phyloP scores from a whole-genome alignment of 2,797 vertebrate genomes.

The Leptatherina wallacei region DNA sequence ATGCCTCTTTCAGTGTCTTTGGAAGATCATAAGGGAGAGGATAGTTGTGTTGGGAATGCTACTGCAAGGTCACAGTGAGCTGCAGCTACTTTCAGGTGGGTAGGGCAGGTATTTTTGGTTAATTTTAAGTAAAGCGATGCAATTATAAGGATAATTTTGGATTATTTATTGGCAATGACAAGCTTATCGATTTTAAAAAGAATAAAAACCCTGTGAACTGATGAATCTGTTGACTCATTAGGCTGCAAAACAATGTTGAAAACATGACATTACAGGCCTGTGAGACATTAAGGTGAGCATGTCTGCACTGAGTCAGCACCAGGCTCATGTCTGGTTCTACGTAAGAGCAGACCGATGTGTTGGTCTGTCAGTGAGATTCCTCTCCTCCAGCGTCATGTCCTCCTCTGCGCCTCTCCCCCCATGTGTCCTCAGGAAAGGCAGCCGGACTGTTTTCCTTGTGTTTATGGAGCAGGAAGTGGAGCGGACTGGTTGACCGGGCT shows the following conservation, averaged over 20 bases:
- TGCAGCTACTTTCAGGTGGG: background rate
- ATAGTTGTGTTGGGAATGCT: slow-evolving; percentile 9
- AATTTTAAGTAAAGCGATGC: background rate
- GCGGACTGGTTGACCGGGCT: slow-evolving; percentile 74
- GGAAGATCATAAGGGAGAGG: slow-evolving; percentile 34
- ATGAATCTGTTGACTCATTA: background rate
- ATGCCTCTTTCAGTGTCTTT: slow-evolving; percentile 46
- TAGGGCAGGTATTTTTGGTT: background rate
- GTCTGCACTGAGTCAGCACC: slow-evolving; percentile 64
- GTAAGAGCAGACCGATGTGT: slow-evolving; percentile 26
- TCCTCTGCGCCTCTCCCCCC: slow-evolving; percentile 53
- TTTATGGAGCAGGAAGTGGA: slow-evolving; percentile 87
- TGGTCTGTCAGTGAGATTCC: slow-evolving; percentile 60
- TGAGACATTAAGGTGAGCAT: slow-evolving; percentile 5
- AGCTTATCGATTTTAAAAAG: no score
- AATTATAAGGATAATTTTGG: background rate
- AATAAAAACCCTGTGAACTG: no score
- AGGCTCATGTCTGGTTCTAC: slow-evolving; percentile 50
- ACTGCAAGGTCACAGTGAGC: slow-evolving; percentile 3
- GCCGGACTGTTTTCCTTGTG: slow-evolving; percentile 82
- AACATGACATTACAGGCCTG: slow-evolving; percentile 1
- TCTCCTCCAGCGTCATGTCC: slow-evolving; percentile 64
- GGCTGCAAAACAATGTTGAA: background rate
- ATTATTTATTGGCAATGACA: no score
- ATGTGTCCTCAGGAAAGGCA: slow-evolving; percentile 82